Evolutionary conservation across 1,140 invertebrate genomes (phyloP), one percentile per base, ranked within the genome.

Genomic region (Drosophila obscura): DNA sequence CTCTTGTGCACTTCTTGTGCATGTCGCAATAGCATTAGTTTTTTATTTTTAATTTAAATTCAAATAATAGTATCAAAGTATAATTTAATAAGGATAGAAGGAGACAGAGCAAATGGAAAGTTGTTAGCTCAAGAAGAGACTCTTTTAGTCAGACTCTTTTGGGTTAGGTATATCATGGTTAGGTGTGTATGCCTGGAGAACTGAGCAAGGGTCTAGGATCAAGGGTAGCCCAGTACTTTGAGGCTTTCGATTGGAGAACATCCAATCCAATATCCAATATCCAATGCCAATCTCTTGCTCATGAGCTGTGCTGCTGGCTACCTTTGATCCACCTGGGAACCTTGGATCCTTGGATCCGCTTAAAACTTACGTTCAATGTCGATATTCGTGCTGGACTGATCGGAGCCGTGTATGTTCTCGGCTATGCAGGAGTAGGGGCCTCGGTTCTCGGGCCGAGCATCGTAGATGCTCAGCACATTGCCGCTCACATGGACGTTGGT

Each of bases 331-430:
- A 1, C 19, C 19, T 19, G n/a, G n/a, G n/a, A n/a, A n/a, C n/a
- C n/a, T n/a, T n/a, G 19, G 19, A 19, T 19, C 19, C 19, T 1
- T 1, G 53, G 66, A 62, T 13, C 35, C 7, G 31, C 19, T 26
- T 28, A 41, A 6, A 11, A 94, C 96, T 95, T 93, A 97, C 97
- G 94, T 93, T 97, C 97, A 74, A 99, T 95, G 92, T 97, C 96
- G 43, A 99, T 93, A 74, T 94, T 94, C 0, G 95, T 94, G 61
- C 95, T 95, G n/a, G 94, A 94, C 80, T 95, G 94, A 45, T 94
- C 93, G 46, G 90, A 93, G 13, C 93, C 94, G 11, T 92, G 73
- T 22, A 85, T 74, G 16, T 94, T 95, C 26, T 93, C 93, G 2
- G 94, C 96, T 9, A 94, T 93, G 78, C 97, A 98, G 6, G 96